Percentiles rank a stretch among this genome's conserved stretches.
These are phyloP conservation scores for Telmatherina bonti DNA, from an alignment of 2,797 vertebrate species.

Conservation along the genomic window DNA sequence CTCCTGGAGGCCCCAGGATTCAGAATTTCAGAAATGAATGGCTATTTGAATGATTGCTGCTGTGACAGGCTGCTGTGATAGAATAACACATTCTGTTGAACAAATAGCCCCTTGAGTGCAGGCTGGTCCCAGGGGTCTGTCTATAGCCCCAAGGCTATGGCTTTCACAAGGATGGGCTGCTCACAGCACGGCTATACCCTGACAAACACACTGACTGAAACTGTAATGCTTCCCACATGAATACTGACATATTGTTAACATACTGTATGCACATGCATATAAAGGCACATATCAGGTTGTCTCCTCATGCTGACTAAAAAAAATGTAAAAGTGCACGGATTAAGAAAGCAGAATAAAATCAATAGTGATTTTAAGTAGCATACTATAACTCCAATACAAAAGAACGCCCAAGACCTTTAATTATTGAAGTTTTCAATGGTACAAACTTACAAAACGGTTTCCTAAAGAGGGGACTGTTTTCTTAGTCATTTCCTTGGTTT, in stretches of 20 bases:
- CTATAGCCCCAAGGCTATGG: slow-evolving; percentile 82
- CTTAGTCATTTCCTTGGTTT: slow-evolving; percentile 40
- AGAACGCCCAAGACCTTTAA: slow-evolving; percentile 19
- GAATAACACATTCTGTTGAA: slow-evolving; percentile 88
- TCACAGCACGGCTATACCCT: slow-evolving; percentile 79
- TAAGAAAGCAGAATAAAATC: slow-evolving; percentile 4
- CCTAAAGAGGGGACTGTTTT: not conserved
- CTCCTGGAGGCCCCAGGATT: slow-evolving; percentile 69
- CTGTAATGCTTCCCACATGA: slow-evolving; percentile 68
- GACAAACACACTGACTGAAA: slow-evolving; percentile 79
- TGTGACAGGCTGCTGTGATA: slow-evolving; percentile 87
- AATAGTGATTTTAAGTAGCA: slow-evolving; percentile 2
- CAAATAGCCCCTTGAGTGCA: slow-evolving; percentile 88
- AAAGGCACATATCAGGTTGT: slow-evolving; percentile 2
- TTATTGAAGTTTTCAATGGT: not conserved
- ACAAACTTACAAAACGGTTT: not conserved
- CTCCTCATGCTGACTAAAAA: slow-evolving; percentile 12
- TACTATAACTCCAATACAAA: not conserved
- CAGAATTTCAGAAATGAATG: slow-evolving; percentile 81
- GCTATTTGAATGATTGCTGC: slow-evolving; percentile 87
- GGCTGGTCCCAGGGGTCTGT: slow-evolving; percentile 83
- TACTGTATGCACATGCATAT: slow-evolving; percentile 19
- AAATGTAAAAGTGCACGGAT: slow-evolving; percentile 7
- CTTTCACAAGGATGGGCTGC: slow-evolving; percentile 80
- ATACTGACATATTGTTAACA: slow-evolving; percentile 73